phyloP scores from a whole-genome alignment of 1,140 invertebrate genomes.

The Zophobas atratus region DNA sequence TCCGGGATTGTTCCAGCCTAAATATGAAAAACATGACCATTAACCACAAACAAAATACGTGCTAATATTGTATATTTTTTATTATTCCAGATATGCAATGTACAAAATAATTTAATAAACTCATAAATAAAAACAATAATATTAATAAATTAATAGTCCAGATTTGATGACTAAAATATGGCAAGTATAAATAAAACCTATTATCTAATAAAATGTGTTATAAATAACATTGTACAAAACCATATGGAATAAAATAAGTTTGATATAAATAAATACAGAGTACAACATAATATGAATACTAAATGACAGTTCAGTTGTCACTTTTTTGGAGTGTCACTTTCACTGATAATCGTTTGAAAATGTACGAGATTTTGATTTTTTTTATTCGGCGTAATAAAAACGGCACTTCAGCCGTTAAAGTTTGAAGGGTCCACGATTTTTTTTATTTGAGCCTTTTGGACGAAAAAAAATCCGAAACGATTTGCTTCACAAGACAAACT shows the following conservation, averaged over 20 bases:
- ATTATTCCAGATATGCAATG: conserved; percentile 8
- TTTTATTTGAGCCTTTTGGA: no score
- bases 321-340: no score
- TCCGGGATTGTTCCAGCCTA: conserved; percentile 56
- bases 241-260: neutral
- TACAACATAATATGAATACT: no score
- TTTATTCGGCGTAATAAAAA: no score
- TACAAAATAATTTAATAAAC: conserved; percentile 45
- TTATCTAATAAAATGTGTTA: conserved; percentile 13
- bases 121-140: conserved; percentile 40
- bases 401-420: no score
- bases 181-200: conserved; percentile 30
- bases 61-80: neutral
- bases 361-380: no score
- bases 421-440: no score
- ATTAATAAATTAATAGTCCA: conserved; percentile 36
- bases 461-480: no score
- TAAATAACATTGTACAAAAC: conserved; percentile 29
- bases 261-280: no score
- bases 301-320: no score
- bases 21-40: conserved; percentile 28
- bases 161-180: conserved; percentile 38
- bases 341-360: no score
- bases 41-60: conserved; percentile 3
- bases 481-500: neutral